Percentiles rank a stretch among this genome's conserved stretches.
phyloP scores from a whole-genome alignment of 2,888 invertebrate species.

The Morinoia aosen region DNA sequence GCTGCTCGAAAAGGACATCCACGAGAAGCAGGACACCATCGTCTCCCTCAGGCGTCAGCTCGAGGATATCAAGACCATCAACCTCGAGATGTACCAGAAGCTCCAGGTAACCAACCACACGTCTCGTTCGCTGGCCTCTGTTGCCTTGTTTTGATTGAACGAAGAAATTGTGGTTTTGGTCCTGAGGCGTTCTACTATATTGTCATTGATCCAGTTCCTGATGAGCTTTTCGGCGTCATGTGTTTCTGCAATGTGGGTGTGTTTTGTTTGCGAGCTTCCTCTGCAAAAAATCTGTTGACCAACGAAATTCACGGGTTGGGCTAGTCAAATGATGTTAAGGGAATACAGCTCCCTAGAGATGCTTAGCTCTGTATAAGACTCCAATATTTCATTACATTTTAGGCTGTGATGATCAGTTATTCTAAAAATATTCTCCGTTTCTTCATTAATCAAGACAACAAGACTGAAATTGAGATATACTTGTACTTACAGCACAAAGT shows the following conservation, averaged over 20 bases:
- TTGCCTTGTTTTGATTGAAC: neutral
- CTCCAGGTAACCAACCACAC: constrained; percentile 82
- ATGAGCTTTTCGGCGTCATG: neutral
- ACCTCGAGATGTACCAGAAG: constrained; percentile 98
- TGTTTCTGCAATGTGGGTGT: neutral
- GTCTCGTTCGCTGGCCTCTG: neutral
- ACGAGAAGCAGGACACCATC: constrained; percentile 97
- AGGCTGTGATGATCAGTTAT: no score
- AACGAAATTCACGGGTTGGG: no score
- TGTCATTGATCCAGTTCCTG: neutral
- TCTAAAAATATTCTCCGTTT: neutral
- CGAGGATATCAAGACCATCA: constrained; percentile 96
- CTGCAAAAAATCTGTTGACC: neutral
- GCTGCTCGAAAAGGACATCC: constrained; percentile 94
- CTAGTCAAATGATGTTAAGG: no score
- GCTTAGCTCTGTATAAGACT: no score
- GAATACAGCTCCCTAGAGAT: no score
- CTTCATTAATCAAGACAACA: neutral
- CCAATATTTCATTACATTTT: no score
- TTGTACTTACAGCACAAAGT: neutral
- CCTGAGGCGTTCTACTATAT: neutral
- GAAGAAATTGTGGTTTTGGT: neutral
- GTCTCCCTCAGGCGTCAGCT: constrained; percentile 91
- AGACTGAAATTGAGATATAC: neutral
- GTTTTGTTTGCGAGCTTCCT: neutral